Evolutionary conservation across 2,113 vertebrate species (phyloP), one percentile per base, ranked within the genome.

Genomic region (Eudorcas thomsonii): DNA sequence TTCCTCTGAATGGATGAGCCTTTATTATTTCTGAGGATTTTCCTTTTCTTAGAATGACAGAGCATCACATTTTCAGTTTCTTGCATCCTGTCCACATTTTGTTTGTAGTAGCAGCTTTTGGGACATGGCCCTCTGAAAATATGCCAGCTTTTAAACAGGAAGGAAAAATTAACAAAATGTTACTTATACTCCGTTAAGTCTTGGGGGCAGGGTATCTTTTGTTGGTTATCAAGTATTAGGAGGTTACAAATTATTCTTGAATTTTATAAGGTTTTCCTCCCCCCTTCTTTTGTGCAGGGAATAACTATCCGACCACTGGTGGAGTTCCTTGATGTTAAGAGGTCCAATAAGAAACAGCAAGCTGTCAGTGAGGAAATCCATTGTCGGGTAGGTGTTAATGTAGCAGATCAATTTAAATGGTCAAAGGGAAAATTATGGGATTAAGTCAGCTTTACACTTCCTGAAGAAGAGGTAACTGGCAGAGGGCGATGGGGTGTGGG

Each of bases 221-320:
- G 54, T 74, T 86, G n/a, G 52, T 67, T 54, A 50, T 52, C 25
- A 59, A 71, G 54, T 10, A n/a, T 25, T 52, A 36, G 85, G 33
- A 92, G 84, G 92, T 48, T 28, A 59, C 43, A 43, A 45, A 9
- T 62, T 59, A 36, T 90, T 43, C n/a, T 48, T 91, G 28, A 83
- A 33, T 30, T 67, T 74, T 60, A 30, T 67, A 43, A 55, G 36
- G 36, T 81, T 62, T 33, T 84, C 39, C 2, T 55, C 13, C 13
- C 52, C 33, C 0, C 52, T 50, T 88, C 57, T 93, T 91, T 80
- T 39, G 95, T 57, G 9, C 93, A 99, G 99, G 99, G 99, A 96
- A 99, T 99, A 98, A 99, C 99, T 48, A 99, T 99, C 96, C 99
- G 99, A n/a, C 99, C 99, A 50, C 97, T 99, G 91, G 99, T 99